Percentiles rank a stretch among this genome's conserved stretches.
Evolutionary conservation across 2,797 vertebrate genomes (phyloP).

Genomic region (Apogon talboti): DNA sequence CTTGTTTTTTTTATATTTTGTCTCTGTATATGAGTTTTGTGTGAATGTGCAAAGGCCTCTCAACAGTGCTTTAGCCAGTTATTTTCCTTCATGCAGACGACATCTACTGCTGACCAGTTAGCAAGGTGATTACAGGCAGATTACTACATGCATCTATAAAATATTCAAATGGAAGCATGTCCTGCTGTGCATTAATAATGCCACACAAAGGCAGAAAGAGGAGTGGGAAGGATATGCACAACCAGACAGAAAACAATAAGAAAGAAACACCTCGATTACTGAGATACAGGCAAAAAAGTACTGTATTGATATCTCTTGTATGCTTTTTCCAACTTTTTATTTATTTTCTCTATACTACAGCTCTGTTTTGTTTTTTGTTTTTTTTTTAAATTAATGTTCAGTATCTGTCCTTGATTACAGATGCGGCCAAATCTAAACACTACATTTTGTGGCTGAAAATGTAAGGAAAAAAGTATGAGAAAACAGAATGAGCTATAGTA

Average conservation of each 20-base stretch:
- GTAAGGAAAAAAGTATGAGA: no score
- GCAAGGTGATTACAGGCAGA: slow-evolving; percentile 95
- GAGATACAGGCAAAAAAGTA: slow-evolving; percentile 26
- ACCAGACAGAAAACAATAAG: slow-evolving; percentile 52
- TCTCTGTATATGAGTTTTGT: slow-evolving; percentile 66
- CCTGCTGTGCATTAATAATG: slow-evolving; percentile 97
- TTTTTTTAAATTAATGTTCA: slow-evolving; percentile 11
- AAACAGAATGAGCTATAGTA: slow-evolving; percentile 2
- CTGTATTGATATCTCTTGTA: slow-evolving; percentile 15
- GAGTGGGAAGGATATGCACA: slow-evolving; percentile 10
- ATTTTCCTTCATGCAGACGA: slow-evolving; percentile 28
- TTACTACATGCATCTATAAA: slow-evolving; percentile 94
- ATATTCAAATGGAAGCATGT: slow-evolving; percentile 96
- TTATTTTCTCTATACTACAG: background rate
- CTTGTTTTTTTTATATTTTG: slow-evolving; percentile 55
- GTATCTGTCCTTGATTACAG: slow-evolving; percentile 3
- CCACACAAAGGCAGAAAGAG: slow-evolving; percentile 89
- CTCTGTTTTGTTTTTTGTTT: background rate
- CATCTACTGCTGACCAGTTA: slow-evolving; percentile 90
- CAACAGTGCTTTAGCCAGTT: slow-evolving; percentile 38
- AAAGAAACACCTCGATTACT: slow-evolving; percentile 54
- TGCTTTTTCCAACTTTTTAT: background rate
- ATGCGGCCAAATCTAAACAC: slow-evolving; percentile 6
- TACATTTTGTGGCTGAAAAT: background rate
- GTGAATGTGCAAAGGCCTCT: slow-evolving; percentile 51